phyloP scores from a whole-genome alignment of 1,140 invertebrate genomes.

The Ostrea edulis region DNA sequence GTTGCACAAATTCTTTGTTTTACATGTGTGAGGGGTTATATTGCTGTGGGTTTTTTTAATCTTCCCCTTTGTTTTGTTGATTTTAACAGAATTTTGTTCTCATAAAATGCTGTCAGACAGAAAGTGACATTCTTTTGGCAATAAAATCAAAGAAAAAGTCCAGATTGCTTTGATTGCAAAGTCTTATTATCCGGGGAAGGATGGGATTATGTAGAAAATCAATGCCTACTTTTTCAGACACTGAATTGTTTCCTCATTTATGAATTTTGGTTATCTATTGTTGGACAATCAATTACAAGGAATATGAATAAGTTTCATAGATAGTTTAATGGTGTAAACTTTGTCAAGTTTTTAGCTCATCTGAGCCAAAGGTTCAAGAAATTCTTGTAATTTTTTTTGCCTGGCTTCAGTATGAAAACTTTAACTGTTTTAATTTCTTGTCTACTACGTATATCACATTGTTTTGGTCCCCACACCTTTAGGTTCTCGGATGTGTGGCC shows the following conservation, averaged over 20 bases:
- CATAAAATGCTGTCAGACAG: background rate
- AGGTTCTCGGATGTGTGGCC: too few relatives aligned
- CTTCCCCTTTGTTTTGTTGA: background rate
- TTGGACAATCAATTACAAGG: background rate
- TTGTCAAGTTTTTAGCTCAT: background rate
- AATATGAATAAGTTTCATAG: background rate
- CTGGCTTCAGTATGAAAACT: background rate
- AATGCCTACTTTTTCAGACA: background rate
- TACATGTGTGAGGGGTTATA: background rate
- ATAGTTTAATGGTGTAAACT: background rate
- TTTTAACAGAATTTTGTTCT: background rate
- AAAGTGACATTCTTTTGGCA: background rate
- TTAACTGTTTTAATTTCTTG: background rate
- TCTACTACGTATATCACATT: too few relatives aligned
- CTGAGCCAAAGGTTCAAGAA: background rate
- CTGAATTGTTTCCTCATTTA: background rate
- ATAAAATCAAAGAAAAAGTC: background rate
- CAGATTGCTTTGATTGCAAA: constrained; percentile 3
- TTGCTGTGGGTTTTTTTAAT: background rate
- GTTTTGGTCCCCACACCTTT: too few relatives aligned
- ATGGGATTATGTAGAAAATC: background rate
- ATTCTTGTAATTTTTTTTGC: background rate
- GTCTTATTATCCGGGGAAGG: background rate
- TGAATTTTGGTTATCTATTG: background rate
- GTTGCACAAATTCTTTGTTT: background rate